These are phyloP conservation scores for Hydrochoerus hydrochaeris DNA, from an alignment of 2,113 vertebrate genomes.

Conservation along the genomic window DNA sequence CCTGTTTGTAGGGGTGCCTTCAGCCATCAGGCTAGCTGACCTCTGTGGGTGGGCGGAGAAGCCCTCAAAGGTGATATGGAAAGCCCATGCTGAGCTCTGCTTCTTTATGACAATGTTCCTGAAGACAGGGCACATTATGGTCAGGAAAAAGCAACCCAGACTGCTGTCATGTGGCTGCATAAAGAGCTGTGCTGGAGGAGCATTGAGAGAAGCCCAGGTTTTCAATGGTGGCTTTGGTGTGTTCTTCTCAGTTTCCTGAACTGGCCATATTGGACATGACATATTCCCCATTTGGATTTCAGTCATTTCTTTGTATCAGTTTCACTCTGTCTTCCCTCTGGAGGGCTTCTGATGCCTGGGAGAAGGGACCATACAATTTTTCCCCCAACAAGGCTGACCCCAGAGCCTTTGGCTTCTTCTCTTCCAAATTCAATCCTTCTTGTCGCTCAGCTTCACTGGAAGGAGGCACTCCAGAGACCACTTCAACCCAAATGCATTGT, in stretches of 20 bases:
- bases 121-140: constrained; percentile 75
- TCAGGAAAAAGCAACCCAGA: constrained; percentile 81
- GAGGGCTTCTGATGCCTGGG: not conserved
- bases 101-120: constrained; percentile 82
- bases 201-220: constrained; percentile 73
- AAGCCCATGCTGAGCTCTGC: constrained; percentile 72
- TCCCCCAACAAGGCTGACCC: not conserved
- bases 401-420: not conserved
- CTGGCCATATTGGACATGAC: not conserved
- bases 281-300: not conserved
- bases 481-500: not conserved
- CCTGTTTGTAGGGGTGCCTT: not conserved
- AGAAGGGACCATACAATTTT: not conserved
- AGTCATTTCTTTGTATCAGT: not conserved
- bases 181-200: constrained; percentile 76
- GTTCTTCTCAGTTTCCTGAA: constrained; percentile 66
- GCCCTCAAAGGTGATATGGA: not conserved
- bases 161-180: constrained; percentile 72
- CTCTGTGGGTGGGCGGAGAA: not conserved
- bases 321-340: not conserved
- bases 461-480: not conserved
- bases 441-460: not conserved
- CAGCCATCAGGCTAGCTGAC: not conserved
- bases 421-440: not conserved
- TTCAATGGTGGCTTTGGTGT: constrained; percentile 74